phyloP scores from a whole-genome alignment of 1,140 invertebrate species.

The Bombyx mandarina region DNA sequence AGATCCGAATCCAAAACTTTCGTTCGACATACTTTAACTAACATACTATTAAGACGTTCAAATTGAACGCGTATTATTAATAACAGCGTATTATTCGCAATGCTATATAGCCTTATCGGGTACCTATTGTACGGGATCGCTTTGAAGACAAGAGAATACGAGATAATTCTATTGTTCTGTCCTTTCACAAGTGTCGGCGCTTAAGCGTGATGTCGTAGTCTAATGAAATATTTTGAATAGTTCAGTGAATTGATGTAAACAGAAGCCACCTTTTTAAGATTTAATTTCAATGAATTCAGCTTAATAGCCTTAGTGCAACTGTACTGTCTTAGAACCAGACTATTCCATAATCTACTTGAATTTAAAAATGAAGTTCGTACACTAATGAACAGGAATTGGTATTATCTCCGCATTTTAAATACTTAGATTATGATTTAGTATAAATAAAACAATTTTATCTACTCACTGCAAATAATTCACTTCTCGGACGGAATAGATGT shows the following conservation, averaged over 20 bases:
- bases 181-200: no score
- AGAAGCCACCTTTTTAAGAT: not conserved
- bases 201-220: no score
- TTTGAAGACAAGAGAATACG: conserved; percentile 8
- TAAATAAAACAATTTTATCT: no score
- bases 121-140: conserved; percentile 6
- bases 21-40: not conserved
- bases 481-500: no score
- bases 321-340: no score
- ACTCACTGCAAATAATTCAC: no score
- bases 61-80: not conserved
- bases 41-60: conserved; percentile 1
- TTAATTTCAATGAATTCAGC: not conserved
- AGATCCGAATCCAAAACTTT: not conserved
- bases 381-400: no score
- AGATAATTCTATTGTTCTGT: conserved; percentile 6
- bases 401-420: no score
- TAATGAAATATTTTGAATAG: not conserved
- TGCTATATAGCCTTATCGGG: not conserved
- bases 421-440: no score
- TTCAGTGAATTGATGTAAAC: not conserved
- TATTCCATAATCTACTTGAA: no score
- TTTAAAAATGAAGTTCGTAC: no score
- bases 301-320: no score
- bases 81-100: not conserved